Evolutionary conservation across 2,888 invertebrate genomes (phyloP), one percentile per base, ranked within the genome.

Genomic region (Dorcus hopei): DNA sequence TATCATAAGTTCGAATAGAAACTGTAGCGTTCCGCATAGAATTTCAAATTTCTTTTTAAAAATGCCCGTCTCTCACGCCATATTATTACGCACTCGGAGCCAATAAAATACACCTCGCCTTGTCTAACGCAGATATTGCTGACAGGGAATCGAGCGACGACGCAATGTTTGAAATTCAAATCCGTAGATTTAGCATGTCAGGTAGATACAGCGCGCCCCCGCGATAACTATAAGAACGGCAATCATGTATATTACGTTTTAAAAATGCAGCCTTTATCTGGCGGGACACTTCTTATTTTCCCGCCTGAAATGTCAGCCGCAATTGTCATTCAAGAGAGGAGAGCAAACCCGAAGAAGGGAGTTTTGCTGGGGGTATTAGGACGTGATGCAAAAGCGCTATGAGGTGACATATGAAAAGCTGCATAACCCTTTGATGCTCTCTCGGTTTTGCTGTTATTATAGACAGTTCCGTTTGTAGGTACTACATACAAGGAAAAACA

Each of bases 61-160:
- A 59, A 61, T 57, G 60, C 58, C 61, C 61, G 58, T 52, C 26
- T 48, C 57, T 53, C 52, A 38, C 50, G 41, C 53, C 14, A 45
- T 33, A 26, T 38, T 40, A 38, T 42, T 49, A 56, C 59, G 48
- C 59, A 49, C 56, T 16, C 47, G 49, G 58, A 59, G 58, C 57
- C 64, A 66, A 67, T 68, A 66, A 67, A 68, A 67, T 65, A 63
- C 67, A 63, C 61, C 63, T 66, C 64, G 63, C 65, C 67, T 65
- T 66, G 65, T 68, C 68, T 63, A 61, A 61, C 58, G 64, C 62
- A 65, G 63, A 68, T 68, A 67, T 68, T 67, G 67, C 66, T 19
- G 19, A 67, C 65, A 63, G 66, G 59, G 62, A 58, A 65, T 61
- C 61, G 63, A 54, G 66, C 61, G 63, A 61, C 57, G 60, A 51